A percentile compares a stretch with the other conserved stretches of the same genome.
Conservation (phyloP, 23 tunicate species). For the Trididemnum clinides region DNA sequence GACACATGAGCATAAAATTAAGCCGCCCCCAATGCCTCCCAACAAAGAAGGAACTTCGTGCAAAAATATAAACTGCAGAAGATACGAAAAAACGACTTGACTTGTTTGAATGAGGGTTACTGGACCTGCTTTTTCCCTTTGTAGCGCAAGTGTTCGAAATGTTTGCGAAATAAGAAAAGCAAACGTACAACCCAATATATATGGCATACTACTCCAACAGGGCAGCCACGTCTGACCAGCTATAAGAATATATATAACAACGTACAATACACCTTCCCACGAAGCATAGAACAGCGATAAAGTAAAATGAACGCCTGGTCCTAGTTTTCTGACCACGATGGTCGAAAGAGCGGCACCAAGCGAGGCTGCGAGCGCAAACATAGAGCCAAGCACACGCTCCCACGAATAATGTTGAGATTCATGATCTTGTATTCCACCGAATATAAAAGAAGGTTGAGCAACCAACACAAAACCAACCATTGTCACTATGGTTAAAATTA, state of each 20-base stretch:
- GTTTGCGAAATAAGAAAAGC: background rate
- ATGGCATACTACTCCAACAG: background rate
- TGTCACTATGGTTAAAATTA: conserved; percentile 1
- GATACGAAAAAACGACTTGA: conserved; percentile 41
- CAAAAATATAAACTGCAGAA: conserved; percentile 23
- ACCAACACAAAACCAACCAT: conserved; percentile 27
- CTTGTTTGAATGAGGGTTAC: conserved; percentile 20
- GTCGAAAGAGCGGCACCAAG: background rate
- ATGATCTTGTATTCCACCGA: background rate
- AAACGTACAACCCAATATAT: background rate
- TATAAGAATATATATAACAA: background rate
- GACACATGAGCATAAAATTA: conserved; percentile 15
- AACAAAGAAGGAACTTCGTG: background rate
- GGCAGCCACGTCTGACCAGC: conserved; percentile 9
- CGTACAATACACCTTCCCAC: conserved; percentile 1
- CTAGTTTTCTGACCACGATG: conserved; percentile 22
- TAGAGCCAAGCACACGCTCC: background rate
- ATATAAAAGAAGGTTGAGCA: conserved; percentile 33
- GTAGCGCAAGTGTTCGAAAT: conserved; percentile 36
- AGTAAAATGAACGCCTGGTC: conserved; percentile 24
- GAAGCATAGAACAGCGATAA: conserved; percentile 2
- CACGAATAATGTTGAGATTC: background rate
- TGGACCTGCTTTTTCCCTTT: conserved; percentile 36
- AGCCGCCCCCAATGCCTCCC: conserved; percentile 10
- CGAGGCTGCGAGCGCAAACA: conserved; percentile 20